Conservation (phyloP, 2,888 invertebrate genomes). For the Zonitis immaculata region DNA sequence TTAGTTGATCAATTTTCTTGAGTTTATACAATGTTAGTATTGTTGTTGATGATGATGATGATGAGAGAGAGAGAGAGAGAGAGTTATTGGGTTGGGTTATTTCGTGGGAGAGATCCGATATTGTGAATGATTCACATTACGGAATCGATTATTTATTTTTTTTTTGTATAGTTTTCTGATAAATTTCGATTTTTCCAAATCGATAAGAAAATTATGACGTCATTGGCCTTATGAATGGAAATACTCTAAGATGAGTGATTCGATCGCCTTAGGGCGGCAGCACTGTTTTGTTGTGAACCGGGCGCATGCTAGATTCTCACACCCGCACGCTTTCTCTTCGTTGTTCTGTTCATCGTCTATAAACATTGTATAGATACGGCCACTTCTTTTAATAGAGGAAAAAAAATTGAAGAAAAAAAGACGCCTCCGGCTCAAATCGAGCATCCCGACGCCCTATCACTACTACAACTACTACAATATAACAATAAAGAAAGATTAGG, state of each 20-base stretch:
- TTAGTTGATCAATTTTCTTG: neutral
- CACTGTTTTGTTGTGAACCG: conserved; percentile 43
- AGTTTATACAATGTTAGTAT: too few species aligned
- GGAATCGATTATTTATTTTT: neutral
- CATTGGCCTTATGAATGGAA: conserved; percentile 18
- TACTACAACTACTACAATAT: neutral
- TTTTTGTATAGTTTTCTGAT: too few species aligned
- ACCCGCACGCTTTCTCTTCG: conserved; percentile 45
- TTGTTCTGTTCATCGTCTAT: too few species aligned
- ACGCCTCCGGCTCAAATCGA: neutral
- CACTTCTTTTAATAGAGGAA: neutral
- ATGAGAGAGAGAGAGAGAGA: neutral
- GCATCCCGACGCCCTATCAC: conserved; percentile 7
- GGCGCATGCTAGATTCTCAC: conserved; percentile 46
- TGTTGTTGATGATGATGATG: too few species aligned
- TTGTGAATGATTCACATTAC: neutral
- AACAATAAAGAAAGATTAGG: neutral
- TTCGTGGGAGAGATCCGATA: neutral
- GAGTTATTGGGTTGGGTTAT: conserved; percentile 1
- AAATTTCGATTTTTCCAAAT: too few species aligned
- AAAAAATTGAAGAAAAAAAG: too few species aligned
- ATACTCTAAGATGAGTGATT: conserved; percentile 21
- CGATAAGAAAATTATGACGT: neutral
- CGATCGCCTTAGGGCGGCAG: conserved; percentile 38
- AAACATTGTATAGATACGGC: too few species aligned